Evolutionary conservation across 2,888 invertebrate genomes (phyloP), one percentile per base, ranked within the genome.

Genomic region (Diaphora mendica): DNA sequence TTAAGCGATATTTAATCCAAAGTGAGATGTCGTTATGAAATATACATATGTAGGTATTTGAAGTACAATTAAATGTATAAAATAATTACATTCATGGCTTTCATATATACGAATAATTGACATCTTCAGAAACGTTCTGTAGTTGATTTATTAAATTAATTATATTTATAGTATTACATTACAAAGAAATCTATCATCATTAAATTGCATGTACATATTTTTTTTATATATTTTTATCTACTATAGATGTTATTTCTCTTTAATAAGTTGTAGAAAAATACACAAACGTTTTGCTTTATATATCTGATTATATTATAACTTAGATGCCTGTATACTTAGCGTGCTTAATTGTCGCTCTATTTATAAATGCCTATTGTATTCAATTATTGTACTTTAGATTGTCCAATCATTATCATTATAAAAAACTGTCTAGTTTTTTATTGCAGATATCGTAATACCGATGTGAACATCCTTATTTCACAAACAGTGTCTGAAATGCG

Each of bases 291-390:
- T 26, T 15, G 30, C 62, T 62, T 17, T 30, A 62, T 62, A 17
- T 30, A 30, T 17, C 17, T 62, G 30, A 5, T 17, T 59, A 4
- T 30, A 8, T 62, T 62, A 30, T 26, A 65, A 72, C 35, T 23
- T 66, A 71, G 68, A 69, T 65, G 20, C 26, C 71, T 71, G 44
- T 62, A 39, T 70, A 68, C 64, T 55, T 70, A n/a, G 70, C 75
- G 75, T 73, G 75, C 70, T 55, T 2, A 66, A 64, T 42, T 48
- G 23, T 62, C 44, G 48, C 44, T 70, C 72, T 75, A 75, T 75
- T 72, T 64, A 67, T 73, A 76, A 75, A 51, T 26, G 48, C 44
- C 75, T 72, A 75, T 75, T 75, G 72, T 75, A 72, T 72, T 75
- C 74, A 75, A 64, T 51, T 68, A 64, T 39, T 62, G 62, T 62